These are phyloP conservation scores for Dipodomys ordii DNA, from an alignment of 2,113 vertebrate species.

Conservation along the genomic window DNA sequence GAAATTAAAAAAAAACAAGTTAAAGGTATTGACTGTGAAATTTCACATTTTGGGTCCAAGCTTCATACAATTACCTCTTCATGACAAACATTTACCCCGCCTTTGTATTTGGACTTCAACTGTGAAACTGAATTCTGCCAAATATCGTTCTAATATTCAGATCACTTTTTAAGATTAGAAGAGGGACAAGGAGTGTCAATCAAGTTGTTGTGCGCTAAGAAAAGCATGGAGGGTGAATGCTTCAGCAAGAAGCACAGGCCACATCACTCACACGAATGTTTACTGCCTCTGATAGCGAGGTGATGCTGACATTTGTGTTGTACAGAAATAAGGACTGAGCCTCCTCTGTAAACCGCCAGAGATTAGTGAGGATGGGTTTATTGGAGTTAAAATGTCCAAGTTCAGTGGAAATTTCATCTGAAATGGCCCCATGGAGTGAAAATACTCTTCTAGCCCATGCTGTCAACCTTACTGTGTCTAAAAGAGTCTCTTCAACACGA, in stretches of 20 bases:
- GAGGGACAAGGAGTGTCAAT: neutral
- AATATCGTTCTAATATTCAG: conserved; percentile 5
- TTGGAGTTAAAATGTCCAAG: neutral
- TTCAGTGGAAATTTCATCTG: neutral
- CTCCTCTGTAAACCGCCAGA: neutral
- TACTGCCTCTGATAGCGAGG: neutral
- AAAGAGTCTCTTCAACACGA: neutral
- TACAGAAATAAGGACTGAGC: neutral
- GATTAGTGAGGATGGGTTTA: neutral
- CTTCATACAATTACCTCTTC: neutral
- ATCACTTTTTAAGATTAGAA: conserved; percentile 10
- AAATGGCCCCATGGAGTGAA: neutral
- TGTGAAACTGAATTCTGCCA: neutral
- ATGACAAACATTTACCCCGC: neutral
- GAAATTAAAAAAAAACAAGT: neutral
- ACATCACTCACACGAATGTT: neutral
- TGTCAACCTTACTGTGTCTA: neutral
- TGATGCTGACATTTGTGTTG: neutral
- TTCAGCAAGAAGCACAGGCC: neutral
- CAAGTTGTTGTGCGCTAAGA: neutral
- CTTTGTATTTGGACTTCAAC: neutral
- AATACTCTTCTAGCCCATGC: neutral
- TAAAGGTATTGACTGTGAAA: neutral
- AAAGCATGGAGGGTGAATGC: neutral
- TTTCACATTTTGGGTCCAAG: neutral